These are phyloP conservation scores for Acleris cristana DNA, from an alignment of 2,888 invertebrate species.

Conservation along the genomic window DNA sequence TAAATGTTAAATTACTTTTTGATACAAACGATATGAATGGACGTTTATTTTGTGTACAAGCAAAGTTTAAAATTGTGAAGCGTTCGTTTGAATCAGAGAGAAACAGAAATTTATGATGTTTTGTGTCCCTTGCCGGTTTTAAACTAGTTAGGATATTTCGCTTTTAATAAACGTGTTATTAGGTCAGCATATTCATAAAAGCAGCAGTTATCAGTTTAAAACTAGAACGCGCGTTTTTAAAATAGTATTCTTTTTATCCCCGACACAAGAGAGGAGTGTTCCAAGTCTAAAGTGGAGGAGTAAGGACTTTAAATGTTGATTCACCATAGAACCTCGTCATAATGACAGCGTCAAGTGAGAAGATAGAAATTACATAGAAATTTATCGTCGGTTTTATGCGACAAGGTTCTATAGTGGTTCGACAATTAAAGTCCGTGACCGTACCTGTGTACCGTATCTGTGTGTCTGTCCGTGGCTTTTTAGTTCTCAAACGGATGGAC, in stretches of 20 bases:
- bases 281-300: no score
- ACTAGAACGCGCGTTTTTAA: constrained; percentile 51
- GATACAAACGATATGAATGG: not conserved
- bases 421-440: no score
- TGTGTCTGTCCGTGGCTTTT: no score
- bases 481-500: no score
- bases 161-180: constrained; percentile 44
- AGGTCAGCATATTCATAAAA: constrained; percentile 47
- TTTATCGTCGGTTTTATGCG: no score
- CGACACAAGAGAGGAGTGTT: no score
- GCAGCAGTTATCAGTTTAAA: constrained; percentile 47
- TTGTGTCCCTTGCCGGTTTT: constrained; percentile 3
- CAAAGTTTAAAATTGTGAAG: not conserved
- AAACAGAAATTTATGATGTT: constrained; percentile 13
- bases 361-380: no score
- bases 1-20: constrained; percentile 26
- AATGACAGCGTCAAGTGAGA: no score
- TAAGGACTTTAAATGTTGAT: no score
- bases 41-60: not conserved
- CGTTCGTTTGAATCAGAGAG: not conserved
- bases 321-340: no score
- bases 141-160: constrained; percentile 26
- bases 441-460: no score
- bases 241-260: constrained; percentile 49
- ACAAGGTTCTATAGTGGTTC: no score